Base-by-base conservation (phyloP, 2,113 vertebrate genomes). In the Corynorhinus townsendii region DNA sequence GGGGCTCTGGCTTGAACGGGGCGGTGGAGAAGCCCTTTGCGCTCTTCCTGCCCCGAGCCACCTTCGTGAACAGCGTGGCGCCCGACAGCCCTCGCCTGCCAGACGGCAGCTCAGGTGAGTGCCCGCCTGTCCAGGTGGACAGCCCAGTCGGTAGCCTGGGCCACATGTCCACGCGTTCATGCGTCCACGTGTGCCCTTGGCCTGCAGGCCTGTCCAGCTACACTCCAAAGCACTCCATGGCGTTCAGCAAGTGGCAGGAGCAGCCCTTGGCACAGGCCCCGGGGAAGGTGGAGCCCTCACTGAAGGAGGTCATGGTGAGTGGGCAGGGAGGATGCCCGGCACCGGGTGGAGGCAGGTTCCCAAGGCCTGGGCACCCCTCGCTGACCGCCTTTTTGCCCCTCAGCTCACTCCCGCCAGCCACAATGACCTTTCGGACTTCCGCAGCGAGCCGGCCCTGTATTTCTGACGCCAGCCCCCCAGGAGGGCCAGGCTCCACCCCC, bases 401-500 rank as follows among this genome's bases (percentile, higher is more conserved):
- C 97, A 99, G 99, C 99, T 99, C 95, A 99, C 99, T 0, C 99
- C 99, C 0, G 99, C 99, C 0, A 98, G 99, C 95, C 98, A 98
- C 98, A 98, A 98, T 1, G 98, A 99, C 4, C 98, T 99, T 80
- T 99, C 99, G 0, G 99, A 99, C 98, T 99, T 99, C 99, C 99
- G 99, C 98, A 99, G 99, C 3, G 99, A 99, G 95, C 99, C 99
- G 0, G 99, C 99, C 7, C 99, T 99, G 33, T 99, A 99, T 92
- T 99, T 99, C 98, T 99, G 98, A 99, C 5, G 5, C 73, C 33
- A 4, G 20, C 7, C 17, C 47, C 49, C 47, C 28, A 52, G 43
- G 72, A 94, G 0, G 4, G 68, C 71, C 71, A 84, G 62, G 75
- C 66, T 52, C 49, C 33, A 7, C 22, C 52, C 35, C 9, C 11